Conservation (phyloP, 2,888 invertebrate genomes). For the Diaperis boleti region DNA sequence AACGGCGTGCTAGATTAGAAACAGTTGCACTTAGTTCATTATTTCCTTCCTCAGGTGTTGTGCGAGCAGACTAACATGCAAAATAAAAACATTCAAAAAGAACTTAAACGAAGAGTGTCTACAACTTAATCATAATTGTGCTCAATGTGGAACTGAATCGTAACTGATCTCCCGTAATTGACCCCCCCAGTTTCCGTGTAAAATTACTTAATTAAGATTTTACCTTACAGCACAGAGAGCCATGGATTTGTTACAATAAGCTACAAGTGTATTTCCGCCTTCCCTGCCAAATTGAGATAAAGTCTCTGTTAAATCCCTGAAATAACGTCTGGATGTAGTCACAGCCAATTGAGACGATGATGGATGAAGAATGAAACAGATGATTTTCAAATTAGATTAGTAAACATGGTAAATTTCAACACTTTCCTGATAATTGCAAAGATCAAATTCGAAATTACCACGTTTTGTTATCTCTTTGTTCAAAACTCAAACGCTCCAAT, state of each 20-base stretch:
- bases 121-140: slow-evolving; percentile 2
- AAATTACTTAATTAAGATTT: neutral
- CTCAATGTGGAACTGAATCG: too few relatives aligned
- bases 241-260: neutral
- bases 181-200: neutral
- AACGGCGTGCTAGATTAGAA: slow-evolving; percentile 51
- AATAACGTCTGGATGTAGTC: neutral
- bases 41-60: slow-evolving; percentile 48
- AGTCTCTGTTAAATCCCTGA: slow-evolving; percentile 1
- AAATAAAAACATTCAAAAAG: slow-evolving; percentile 48
- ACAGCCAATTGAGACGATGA: neutral
- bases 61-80: slow-evolving; percentile 58
- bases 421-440: too few relatives aligned
- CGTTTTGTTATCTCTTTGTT: too few relatives aligned
- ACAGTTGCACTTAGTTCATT: slow-evolving; percentile 53
- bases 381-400: too few relatives aligned
- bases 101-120: slow-evolving; percentile 36
- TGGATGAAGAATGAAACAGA: too few relatives aligned
- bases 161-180: too few relatives aligned
- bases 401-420: too few relatives aligned
- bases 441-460: too few relatives aligned
- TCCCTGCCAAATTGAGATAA: slow-evolving; percentile 1
- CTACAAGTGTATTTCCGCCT: neutral
- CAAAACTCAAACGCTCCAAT: neutral
- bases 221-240: slow-evolving; percentile 1